These are phyloP conservation scores for Mastacembelus armatus DNA, from an alignment of 2,797 vertebrate species.

Conservation along the genomic window DNA sequence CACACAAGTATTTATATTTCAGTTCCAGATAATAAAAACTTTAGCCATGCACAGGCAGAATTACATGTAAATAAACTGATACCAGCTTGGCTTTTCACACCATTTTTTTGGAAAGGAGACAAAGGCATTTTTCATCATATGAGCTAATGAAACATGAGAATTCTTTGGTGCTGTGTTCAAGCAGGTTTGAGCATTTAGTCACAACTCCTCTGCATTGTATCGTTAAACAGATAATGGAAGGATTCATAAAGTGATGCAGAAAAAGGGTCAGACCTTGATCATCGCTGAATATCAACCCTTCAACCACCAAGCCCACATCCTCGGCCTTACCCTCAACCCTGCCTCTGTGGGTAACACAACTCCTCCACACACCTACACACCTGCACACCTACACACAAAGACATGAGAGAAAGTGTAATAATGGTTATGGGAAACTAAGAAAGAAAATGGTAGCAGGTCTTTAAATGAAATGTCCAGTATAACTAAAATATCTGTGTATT, in stretches of 20 bases:
- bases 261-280: slow-evolving; percentile 28
- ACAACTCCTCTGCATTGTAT: not conserved
- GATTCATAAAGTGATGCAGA: slow-evolving; percentile 76
- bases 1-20: too few relatives aligned
- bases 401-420: not conserved
- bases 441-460: not conserved
- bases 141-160: too few relatives aligned
- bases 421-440: too few relatives aligned
- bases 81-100: too few relatives aligned
- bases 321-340: slow-evolving; percentile 48
- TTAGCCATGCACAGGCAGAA: too few relatives aligned
- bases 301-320: not conserved
- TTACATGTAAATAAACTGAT: too few relatives aligned
- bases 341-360: slow-evolving; percentile 65
- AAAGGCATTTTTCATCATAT: too few relatives aligned
- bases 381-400: too few relatives aligned
- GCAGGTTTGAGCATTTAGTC: not conserved
- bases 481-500: not conserved
- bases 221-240: slow-evolving; percentile 65
- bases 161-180: fast-evolving
- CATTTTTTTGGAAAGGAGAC: too few relatives aligned
- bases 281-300: slow-evolving; percentile 76
- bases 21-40: too few relatives aligned
- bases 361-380: too few relatives aligned
- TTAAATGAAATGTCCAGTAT: not conserved